Conservation (phyloP, 2,113 vertebrate species). For the Struthidea cinerea region DNA sequence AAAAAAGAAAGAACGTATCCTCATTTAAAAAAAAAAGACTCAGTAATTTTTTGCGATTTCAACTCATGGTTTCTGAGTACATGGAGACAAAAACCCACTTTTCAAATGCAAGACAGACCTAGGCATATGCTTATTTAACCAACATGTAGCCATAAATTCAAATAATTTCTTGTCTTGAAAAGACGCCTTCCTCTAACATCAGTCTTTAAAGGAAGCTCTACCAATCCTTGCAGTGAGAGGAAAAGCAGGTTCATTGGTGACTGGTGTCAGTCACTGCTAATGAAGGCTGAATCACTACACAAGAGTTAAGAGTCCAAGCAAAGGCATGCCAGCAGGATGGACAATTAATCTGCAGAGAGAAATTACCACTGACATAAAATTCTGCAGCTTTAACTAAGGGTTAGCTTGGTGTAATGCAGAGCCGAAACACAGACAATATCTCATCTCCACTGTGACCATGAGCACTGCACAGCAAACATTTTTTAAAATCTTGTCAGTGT, state of each 20-base stretch:
- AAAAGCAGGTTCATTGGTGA: not conserved
- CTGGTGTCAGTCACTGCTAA: not conserved
- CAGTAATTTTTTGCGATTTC: not conserved
- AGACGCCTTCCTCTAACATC: not conserved
- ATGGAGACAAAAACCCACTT: not conserved
- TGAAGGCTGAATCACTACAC: not conserved
- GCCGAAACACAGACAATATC: not conserved
- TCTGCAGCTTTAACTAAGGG: not conserved
- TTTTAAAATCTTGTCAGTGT: not conserved
- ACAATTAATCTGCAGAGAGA: not conserved
- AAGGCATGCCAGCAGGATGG: not conserved
- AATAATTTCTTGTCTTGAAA: not conserved
- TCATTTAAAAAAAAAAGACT: not conserved
- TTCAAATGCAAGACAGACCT: not conserved
- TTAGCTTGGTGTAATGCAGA: not conserved
- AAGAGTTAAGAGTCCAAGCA: not conserved
- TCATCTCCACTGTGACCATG: not conserved
- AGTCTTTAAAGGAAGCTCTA: not conserved
- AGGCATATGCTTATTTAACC: not conserved
- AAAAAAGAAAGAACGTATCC: not conserved
- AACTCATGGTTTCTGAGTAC: not conserved
- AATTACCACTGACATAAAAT: not conserved
- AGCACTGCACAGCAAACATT: not conserved
- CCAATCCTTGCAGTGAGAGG: not conserved
- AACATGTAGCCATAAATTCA: not conserved